Conservation (phyloP, 1,140 invertebrate genomes). For the Diabrotica virgifera region DNA sequence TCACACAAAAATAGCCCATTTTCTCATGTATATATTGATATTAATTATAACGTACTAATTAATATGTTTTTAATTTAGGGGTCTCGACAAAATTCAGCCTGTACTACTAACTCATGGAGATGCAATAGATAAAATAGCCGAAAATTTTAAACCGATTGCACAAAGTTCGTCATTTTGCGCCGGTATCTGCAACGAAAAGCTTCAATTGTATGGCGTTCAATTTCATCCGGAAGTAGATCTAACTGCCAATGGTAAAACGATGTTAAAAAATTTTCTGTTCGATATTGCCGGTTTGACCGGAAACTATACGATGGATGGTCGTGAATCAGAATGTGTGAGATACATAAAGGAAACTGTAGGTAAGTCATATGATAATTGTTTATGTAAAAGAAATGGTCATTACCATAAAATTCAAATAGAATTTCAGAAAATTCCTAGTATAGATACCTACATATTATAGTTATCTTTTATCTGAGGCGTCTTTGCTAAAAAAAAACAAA, state of each 20-base stretch:
- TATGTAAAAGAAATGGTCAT: conserved; percentile 63
- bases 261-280: conserved; percentile 94
- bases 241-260: conserved; percentile 85
- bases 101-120: conserved; percentile 97
- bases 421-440: no score
- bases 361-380: conserved; percentile 48
- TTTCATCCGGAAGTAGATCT: conserved; percentile 95
- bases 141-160: conserved; percentile 80
- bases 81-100: conserved; percentile 79
- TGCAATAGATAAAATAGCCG: conserved; percentile 86
- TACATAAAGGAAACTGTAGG: conserved; percentile 87
- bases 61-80: conserved; percentile 57
- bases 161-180: conserved; percentile 81
- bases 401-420: conserved; percentile 55
- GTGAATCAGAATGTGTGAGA: conserved; percentile 90
- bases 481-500: no score
- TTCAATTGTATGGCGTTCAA: conserved; percentile 93
- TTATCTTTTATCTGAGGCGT: no score
- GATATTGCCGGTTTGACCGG: conserved; percentile 84
- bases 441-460: no score
- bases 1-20: no score
- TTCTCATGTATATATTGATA: no score
- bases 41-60: neutral
- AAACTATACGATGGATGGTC: conserved; percentile 82
- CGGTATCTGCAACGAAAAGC: conserved; percentile 88